A percentile compares a stretch with the other conserved stretches of the same genome.
These are phyloP conservation scores for Argopecten irradians DNA, from an alignment of 1,140 invertebrate species.

Conservation along the genomic window DNA sequence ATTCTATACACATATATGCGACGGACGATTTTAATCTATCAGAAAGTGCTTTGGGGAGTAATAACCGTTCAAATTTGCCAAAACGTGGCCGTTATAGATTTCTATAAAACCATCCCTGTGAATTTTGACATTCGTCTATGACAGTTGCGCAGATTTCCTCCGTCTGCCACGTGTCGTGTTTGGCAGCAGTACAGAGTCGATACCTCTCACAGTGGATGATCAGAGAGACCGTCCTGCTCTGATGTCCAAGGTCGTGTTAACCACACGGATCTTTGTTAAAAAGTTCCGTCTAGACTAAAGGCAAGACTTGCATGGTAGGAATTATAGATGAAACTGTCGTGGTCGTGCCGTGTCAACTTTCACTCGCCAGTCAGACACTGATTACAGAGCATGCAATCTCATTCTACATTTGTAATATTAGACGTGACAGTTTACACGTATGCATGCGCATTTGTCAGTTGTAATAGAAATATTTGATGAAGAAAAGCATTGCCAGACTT, in stretches of 20 bases:
- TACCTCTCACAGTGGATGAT: not conserved
- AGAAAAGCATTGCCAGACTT: not conserved
- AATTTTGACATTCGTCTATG: not conserved
- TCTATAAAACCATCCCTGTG: not conserved
- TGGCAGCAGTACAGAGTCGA: not conserved
- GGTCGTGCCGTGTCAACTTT: not conserved
- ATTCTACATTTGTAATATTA: constrained; percentile 12
- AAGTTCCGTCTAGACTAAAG: not conserved
- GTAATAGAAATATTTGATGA: not conserved
- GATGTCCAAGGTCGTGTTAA: not conserved
- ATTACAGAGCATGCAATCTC: not conserved
- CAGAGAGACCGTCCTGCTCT: not conserved
- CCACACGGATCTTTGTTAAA: not conserved
- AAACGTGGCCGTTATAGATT: not conserved
- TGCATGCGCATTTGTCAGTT: not conserved
- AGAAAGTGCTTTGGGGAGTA: not conserved
- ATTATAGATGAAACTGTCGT: not conserved
- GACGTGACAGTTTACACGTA: not conserved
- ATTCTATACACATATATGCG: not conserved
- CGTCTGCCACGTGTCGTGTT: not conserved
- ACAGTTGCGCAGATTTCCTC: not conserved
- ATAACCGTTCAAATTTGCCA: constrained; percentile 1
- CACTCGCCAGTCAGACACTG: not conserved
- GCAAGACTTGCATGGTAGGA: not conserved
- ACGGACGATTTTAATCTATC: not conserved